Conservation (phyloP, 2,113 vertebrate genomes). For the Halcyon malimbica region DNA sequence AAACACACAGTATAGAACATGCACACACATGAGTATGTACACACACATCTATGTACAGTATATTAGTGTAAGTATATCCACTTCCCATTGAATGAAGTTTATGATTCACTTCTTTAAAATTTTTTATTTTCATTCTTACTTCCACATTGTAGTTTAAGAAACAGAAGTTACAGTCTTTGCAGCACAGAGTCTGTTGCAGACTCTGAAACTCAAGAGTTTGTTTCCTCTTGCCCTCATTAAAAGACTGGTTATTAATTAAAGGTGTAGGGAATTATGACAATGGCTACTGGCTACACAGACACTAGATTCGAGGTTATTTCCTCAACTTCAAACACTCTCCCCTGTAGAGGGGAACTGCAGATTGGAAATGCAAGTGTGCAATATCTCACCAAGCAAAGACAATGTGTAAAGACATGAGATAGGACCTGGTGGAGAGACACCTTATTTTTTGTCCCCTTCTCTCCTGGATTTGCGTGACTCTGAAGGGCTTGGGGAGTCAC, state of each 20-base stretch:
- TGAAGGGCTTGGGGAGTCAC: accelerated
- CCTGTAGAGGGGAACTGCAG: not conserved
- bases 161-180: not conserved
- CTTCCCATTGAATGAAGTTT: not conserved
- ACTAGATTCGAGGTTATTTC: not conserved
- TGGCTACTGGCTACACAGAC: not conserved
- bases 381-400: not conserved
- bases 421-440: accelerated
- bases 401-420: accelerated
- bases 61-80: not conserved
- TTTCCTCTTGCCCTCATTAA: not conserved
- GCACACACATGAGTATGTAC: not conserved
- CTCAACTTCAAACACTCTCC: not conserved
- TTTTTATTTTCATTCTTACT: constrained; percentile 3
- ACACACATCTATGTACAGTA: not conserved
- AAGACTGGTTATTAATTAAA: not conserved
- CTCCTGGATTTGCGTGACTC: not conserved
- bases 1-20: not conserved
- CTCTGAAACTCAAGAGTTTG: not conserved
- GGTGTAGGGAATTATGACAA: not conserved
- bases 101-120: not conserved
- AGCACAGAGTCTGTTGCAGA: not conserved
- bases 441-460: not conserved
- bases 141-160: not conserved
- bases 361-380: not conserved